These are phyloP conservation scores for Drosophila yakuba DNA, from an alignment of 1,140 invertebrate genomes.

Conservation along the genomic window DNA sequence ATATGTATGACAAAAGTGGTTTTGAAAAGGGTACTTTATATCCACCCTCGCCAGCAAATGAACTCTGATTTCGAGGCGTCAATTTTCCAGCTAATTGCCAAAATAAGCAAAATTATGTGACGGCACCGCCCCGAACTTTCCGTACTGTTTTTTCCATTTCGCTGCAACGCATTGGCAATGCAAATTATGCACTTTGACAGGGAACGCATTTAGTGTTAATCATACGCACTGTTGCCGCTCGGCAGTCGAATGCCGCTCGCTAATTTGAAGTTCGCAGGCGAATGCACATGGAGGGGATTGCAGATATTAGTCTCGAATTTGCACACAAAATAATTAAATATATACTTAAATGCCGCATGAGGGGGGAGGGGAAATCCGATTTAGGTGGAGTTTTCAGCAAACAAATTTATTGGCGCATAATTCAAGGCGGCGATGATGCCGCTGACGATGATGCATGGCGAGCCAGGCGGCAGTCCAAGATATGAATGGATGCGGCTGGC, in stretches of 20 bases:
- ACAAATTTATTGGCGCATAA: conserved; percentile 78
- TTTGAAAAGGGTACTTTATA: not conserved
- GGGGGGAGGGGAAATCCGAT: conserved; percentile 24
- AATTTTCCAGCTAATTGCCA: conserved; percentile 63
- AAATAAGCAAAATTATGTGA: conserved; percentile 55
- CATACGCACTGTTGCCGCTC: conserved; percentile 65
- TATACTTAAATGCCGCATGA: not conserved
- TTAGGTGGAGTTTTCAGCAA: conserved; percentile 37
- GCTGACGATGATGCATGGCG: conserved; percentile 68
- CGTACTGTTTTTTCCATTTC: conserved; percentile 1
- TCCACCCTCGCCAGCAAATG: conserved; percentile 33
- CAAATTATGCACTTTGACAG: conserved; percentile 50
- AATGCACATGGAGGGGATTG: not conserved
- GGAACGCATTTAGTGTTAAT: conserved; percentile 58
- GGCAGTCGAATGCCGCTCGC: conserved; percentile 28
- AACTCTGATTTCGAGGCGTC: conserved; percentile 43
- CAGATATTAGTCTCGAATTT: not conserved
- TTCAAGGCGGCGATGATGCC: conserved; percentile 47
- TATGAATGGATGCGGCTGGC: conserved; percentile 68
- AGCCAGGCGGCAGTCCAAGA: conserved; percentile 24
- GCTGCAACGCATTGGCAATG: conserved; percentile 10
- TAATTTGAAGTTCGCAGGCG: conserved; percentile 28
- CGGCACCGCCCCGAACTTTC: not conserved
- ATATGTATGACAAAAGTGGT: too few relatives aligned
- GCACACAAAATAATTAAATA: conserved; percentile 43